Percentiles rank a stretch among this genome's conserved stretches.
phyloP scores from a whole-genome alignment of 2,888 invertebrate genomes.

The Apomyelois bistriatella region DNA sequence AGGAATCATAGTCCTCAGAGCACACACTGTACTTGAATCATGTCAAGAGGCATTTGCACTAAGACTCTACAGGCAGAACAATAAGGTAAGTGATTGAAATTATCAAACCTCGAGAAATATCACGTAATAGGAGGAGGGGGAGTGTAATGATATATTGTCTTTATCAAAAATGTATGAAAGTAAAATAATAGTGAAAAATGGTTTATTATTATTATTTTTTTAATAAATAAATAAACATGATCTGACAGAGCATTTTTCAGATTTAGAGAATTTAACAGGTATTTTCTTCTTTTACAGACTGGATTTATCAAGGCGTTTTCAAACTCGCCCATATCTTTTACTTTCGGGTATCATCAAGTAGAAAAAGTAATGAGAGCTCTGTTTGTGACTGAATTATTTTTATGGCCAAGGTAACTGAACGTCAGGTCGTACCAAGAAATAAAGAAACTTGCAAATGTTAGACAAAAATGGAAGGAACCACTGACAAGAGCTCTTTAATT shows the following conservation, averaged over 20 bases:
- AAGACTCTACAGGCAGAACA: conserved; percentile 93
- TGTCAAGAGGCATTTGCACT: conserved; percentile 98
- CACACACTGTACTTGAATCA: conserved; percentile 92
- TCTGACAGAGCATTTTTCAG: no score
- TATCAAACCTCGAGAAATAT: not conserved
- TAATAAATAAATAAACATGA: no score
- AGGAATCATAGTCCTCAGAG: conserved; percentile 94
- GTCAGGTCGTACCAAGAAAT: no score
- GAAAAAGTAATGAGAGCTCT: conserved; percentile 96
- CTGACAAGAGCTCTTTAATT: no score
- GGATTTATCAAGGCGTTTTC: conserved; percentile 98
- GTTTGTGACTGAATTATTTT: conserved; percentile 92
- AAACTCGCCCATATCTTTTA: conserved; percentile 92
- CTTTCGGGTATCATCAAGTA: conserved; percentile 93
- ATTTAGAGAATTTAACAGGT: not conserved
- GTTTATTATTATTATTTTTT: no score
- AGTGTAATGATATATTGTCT: not conserved
- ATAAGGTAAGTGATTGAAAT: conserved; percentile 81
- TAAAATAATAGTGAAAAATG: no score
- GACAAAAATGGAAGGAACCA: no score
- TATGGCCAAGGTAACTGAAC: conserved; percentile 89
- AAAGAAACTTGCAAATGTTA: not conserved
- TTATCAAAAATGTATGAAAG: no score
- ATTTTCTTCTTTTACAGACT: conserved; percentile 75
- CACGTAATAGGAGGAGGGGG: no score